A percentile compares a stretch with the other conserved stretches of the same genome.
Evolutionary conservation across 2,797 vertebrate species (phyloP).

Genomic region (Mormyrus proboscirostris): DNA sequence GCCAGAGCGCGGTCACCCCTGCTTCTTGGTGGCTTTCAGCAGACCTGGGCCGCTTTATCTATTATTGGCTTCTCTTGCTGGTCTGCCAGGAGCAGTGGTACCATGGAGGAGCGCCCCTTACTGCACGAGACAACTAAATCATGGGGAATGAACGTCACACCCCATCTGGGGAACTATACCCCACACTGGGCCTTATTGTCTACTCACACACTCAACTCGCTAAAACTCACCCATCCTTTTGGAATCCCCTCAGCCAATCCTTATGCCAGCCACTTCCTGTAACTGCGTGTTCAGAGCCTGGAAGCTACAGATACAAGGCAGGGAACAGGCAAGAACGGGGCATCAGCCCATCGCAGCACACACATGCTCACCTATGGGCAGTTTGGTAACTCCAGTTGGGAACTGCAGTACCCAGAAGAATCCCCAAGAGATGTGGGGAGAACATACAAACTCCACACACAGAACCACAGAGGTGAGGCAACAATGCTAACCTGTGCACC

Average conservation of each 20-base stretch:
- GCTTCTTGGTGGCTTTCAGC: neutral
- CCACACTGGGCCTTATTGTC: neutral
- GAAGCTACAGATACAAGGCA: neutral
- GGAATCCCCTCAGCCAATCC: neutral
- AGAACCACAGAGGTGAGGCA: too few relatives aligned
- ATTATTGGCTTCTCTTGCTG: neutral
- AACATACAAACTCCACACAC: neutral
- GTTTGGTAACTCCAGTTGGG: neutral
- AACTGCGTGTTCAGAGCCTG: neutral
- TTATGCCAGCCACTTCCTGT: neutral
- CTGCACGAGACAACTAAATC: neutral
- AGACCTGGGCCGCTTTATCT: neutral
- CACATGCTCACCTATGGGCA: neutral
- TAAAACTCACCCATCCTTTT: neutral
- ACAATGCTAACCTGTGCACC: neutral
- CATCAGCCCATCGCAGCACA: neutral
- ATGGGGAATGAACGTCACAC: neutral
- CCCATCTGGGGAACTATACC: neutral
- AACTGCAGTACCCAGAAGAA: neutral
- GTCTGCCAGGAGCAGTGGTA: slow-evolving; percentile 59
- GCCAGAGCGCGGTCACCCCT: neutral
- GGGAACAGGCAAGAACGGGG: neutral
- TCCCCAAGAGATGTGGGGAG: neutral
- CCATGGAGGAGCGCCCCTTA: slow-evolving; percentile 45
- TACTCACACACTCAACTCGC: neutral